Evolutionary conservation across 2,888 invertebrate genomes (phyloP).

Genomic region (Diachrysia chrysitis): DNA sequence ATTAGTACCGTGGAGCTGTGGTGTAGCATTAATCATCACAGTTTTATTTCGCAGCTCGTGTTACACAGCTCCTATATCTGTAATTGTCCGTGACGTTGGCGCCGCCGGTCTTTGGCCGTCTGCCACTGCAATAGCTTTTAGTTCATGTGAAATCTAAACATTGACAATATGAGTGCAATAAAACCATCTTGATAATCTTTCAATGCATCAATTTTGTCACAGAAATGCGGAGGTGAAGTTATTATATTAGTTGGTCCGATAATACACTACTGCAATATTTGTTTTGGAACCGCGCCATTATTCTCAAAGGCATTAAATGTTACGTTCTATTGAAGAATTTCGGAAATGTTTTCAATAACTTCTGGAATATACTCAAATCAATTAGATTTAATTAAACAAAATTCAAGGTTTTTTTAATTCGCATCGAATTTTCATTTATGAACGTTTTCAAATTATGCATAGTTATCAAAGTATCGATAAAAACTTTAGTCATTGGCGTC

Average conservation of each 20-base stretch:
- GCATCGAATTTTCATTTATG: slow-evolving; percentile 51
- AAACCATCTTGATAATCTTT: slow-evolving; percentile 64
- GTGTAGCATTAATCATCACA: slow-evolving; percentile 77
- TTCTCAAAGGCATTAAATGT: slow-evolving; percentile 54
- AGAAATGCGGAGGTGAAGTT: slow-evolving; percentile 63
- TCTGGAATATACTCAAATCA: slow-evolving; percentile 62
- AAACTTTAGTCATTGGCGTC: slow-evolving; percentile 69
- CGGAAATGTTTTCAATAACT: slow-evolving; percentile 67
- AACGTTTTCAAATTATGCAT: slow-evolving; percentile 54
- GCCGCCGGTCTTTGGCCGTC: slow-evolving; percentile 82
- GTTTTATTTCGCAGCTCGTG: slow-evolving; percentile 79
- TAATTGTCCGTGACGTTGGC: slow-evolving; percentile 81
- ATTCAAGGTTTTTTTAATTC: slow-evolving; percentile 48
- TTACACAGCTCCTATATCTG: slow-evolving; percentile 78
- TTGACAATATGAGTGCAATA: slow-evolving; percentile 68
- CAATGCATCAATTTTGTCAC: slow-evolving; percentile 64
- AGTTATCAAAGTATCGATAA: slow-evolving; percentile 68
- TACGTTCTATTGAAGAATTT: slow-evolving; percentile 63
- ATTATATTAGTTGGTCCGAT: slow-evolving; percentile 61
- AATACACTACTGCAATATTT: slow-evolving; percentile 58
- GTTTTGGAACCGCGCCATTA: slow-evolving; percentile 72
- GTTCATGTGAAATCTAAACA: slow-evolving; percentile 71
- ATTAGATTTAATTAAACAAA: slow-evolving; percentile 60
- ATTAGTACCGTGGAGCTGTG: slow-evolving; percentile 68
- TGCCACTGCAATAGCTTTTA: slow-evolving; percentile 78